These are phyloP conservation scores for Kuschelorhynchus macadamiae DNA, from an alignment of 2,888 invertebrate species.

Conservation along the genomic window DNA sequence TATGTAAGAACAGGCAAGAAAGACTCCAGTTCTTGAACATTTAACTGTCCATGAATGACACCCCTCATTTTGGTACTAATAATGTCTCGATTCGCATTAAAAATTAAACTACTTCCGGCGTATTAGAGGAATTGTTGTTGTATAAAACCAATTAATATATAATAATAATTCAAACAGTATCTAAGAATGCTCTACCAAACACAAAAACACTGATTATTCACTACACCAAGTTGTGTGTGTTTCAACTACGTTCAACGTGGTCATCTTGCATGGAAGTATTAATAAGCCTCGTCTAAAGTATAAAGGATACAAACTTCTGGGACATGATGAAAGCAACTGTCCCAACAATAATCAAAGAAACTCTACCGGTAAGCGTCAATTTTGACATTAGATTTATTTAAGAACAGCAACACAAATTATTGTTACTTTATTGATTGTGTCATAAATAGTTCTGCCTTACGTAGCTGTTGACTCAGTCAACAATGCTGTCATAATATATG, in stretches of 20 bases:
- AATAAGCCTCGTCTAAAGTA: not conserved
- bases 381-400: not conserved
- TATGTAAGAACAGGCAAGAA: too few species aligned
- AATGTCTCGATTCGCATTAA: too few species aligned
- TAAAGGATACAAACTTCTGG: not conserved
- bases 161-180: too few species aligned
- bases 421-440: not conserved
- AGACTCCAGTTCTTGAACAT: too few species aligned
- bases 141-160: too few species aligned
- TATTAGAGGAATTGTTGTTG: too few species aligned
- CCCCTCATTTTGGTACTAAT: too few species aligned
- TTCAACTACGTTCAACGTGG: not conserved
- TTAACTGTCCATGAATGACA: too few species aligned
- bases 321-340: not conserved
- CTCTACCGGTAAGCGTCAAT: not conserved
- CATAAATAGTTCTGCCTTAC: not conserved
- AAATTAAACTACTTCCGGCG: too few species aligned
- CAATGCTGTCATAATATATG: not conserved
- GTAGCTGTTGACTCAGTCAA: not conserved
- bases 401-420: not conserved
- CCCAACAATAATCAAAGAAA: not conserved
- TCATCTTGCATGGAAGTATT: not conserved
- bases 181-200: too few species aligned
- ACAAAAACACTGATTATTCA: too few species aligned
- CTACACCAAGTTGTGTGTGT: too few species aligned